Base-by-base conservation (phyloP, 2,797 vertebrate species). In the Sandelia bainsii region DNA sequence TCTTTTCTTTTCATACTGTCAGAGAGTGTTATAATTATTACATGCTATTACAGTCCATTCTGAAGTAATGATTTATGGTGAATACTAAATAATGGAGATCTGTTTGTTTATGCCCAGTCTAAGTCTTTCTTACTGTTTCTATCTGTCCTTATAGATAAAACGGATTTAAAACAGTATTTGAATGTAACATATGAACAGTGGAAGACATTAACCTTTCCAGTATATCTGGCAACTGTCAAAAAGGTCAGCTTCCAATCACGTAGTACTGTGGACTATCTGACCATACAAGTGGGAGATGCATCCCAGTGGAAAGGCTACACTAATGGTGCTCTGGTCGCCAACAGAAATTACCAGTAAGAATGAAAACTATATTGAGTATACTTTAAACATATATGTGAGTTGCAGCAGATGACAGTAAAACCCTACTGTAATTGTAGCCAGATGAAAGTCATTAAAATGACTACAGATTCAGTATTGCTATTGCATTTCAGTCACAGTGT, bases 191-290 rank as follows among this genome's bases (percentile, higher is more conserved):
- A 94, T 25, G 0, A 44, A 0, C 5, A 90, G 1, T 94, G 90
- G 92, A 79, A 7, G 44, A 1, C 0, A 1, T 19, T 19, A 1
- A 0, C 1, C 0, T 59, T 50, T 17, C 0, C 0, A 1, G 79
- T 54, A 1, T 95, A 93, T 72, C 80, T 95, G 72, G 89, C 94
- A 65, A 80, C 80, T 42, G 52, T 93, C 25, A 37, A 0, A 45
- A 1, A 32, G 0, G 60, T 7, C 4, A 8, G 0, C 1, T 0
- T 0, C 0, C 3, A 11, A 0, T 4, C 22, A 0, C 82, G 79
- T 16, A 87, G 64, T 11, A n/a, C 0, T 11, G 17, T 1, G 0
- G 6, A 4, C 3, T 0, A 0, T 16, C 12, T 85, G 42, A 12
- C 0, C 5, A 52, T 92, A 5, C 2, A 1, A 0, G 40, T 95